Conservation (phyloP, 2,113 vertebrate genomes). For the Globicephala melas region DNA sequence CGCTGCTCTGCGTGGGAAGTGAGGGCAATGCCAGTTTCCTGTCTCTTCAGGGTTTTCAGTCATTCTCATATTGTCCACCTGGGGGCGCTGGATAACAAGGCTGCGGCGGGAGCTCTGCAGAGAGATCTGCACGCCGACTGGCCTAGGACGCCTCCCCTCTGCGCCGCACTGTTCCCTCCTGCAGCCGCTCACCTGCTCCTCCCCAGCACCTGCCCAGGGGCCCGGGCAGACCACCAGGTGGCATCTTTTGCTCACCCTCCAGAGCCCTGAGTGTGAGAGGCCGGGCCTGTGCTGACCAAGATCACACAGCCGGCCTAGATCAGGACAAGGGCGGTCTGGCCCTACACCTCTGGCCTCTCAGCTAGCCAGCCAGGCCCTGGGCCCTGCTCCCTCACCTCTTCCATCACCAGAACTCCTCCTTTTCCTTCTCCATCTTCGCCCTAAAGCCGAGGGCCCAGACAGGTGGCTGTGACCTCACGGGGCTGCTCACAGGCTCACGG, state of each 20-base stretch:
- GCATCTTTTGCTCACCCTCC: background rate
- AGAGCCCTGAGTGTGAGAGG: background rate
- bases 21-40: rapidly evolving
- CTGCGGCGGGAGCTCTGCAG: rapidly evolving
- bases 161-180: rapidly evolving
- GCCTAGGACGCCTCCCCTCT: background rate
- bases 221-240: background rate
- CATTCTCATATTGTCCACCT: background rate
- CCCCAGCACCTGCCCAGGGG: background rate
- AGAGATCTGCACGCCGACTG: background rate
- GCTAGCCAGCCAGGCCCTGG: background rate
- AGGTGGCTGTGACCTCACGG: background rate
- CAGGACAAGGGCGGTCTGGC: background rate
- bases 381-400: background rate
- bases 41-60: background rate
- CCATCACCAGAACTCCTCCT: background rate
- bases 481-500: background rate
- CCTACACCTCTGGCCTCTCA: background rate
- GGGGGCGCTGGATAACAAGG: background rate
- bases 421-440: background rate
- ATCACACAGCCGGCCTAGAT: background rate
- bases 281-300: background rate
- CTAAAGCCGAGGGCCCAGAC: background rate
- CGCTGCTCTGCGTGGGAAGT: rapidly evolving
- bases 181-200: background rate